Evolutionary conservation across 2,888 invertebrate genomes (phyloP), one percentile per base, ranked within the genome.

Genomic region (Schizotus pectinicornis): DNA sequence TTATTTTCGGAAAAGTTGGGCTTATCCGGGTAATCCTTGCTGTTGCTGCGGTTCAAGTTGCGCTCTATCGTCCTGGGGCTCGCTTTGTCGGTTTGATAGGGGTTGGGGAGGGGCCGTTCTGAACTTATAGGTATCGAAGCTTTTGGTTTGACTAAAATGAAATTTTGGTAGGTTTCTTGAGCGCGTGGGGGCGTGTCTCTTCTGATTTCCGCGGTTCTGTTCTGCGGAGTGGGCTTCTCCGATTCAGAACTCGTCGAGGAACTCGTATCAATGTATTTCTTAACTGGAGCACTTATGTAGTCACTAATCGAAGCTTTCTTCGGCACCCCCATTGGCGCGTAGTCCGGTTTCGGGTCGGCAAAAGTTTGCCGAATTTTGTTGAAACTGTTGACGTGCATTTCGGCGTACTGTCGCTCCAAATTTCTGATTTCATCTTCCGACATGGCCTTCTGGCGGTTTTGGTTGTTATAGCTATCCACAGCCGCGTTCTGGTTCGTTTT

Each of bases 171-270:
- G 3, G 77, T 74, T 57, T 78, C 77, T 59, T 71, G 72, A 8
- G 74, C 72, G 47, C 75, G 62, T 0, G 76, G 76, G 2, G 77
- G 76, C 0, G 76, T 78, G 48, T 72, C 72, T 30, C 71, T 56
- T 50, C 49, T 50, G 7, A 56, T 38, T n/a, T 55, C 32, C n/a
- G 33, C 50, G 5, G 39, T 41, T 22, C 31, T 36, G n/a, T 30
- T 54, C 35, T 38, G 51, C 46, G 8, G 31, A 61, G 67, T 72
- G 12, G 70, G 69, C 48, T 70, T 71, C 11, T 77, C 76, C 0
- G 78, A 79, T 51, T 77, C 77, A 2, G 78, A 78, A 59, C 78
- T 79, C 6, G 74, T 73, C 2, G 79, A 78, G 52, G 78, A 76
- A 59, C 76, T 79, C 0, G 76, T 77, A 54, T 80, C 80, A 12